phyloP scores from a whole-genome alignment of 2,113 vertebrate genomes.

The Brevimyrus niger region DNA sequence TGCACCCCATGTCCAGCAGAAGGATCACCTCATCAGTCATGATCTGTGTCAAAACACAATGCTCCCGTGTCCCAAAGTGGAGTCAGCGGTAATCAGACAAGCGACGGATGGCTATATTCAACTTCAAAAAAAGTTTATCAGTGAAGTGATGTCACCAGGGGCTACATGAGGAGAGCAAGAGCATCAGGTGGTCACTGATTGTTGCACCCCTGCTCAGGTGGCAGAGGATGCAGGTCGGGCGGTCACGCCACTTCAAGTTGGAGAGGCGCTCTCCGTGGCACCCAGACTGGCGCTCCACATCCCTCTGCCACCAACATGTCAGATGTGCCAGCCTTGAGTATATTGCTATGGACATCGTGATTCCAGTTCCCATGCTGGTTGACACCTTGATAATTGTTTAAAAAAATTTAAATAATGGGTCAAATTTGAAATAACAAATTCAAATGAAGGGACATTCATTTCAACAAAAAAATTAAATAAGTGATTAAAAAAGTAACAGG shows the following conservation, averaged over 20 bases:
- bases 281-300: not conserved
- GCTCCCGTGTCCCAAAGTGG: conserved; percentile 7
- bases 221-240: not conserved
- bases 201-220: not conserved
- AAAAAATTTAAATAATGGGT: not conserved
- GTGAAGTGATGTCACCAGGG: conserved; percentile 46
- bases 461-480: not conserved
- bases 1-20: not conserved
- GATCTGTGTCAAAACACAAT: not conserved
- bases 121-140: conserved; percentile 53
- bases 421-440: not conserved
- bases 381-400: not conserved
- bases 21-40: not conserved
- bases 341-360: not conserved
- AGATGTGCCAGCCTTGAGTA: not conserved
- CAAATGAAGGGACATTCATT: not conserved
- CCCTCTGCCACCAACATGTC: not conserved
- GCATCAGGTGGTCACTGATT: not conserved
- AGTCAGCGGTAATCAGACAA: conserved; percentile 37
- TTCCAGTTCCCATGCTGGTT: not conserved
- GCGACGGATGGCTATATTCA: conserved; percentile 56
- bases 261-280: not conserved
- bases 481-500: not conserved
- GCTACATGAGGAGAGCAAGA: conserved; percentile 26
- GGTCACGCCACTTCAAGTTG: not conserved